These are phyloP conservation scores for Cygnus atratus DNA, from an alignment of 2,113 vertebrate species.

Conservation along the genomic window DNA sequence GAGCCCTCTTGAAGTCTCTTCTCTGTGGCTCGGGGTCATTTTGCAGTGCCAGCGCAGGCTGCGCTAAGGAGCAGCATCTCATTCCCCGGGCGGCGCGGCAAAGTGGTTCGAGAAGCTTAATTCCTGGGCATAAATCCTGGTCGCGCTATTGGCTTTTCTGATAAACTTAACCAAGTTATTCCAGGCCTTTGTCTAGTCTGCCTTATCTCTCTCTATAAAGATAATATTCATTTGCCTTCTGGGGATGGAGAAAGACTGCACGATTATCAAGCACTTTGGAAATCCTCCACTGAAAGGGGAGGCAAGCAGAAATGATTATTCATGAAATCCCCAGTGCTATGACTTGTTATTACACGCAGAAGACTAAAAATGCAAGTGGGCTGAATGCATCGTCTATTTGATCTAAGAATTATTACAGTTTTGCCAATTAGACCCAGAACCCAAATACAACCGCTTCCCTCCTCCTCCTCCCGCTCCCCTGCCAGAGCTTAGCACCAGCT, in stretches of 20 bases:
- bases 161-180: background rate
- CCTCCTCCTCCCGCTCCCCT: background rate
- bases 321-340: background rate
- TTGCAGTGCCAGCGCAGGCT: accelerated
- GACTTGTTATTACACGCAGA: background rate
- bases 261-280: background rate
- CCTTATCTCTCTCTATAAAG: background rate
- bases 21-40: accelerated
- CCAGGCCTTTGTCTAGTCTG: background rate
- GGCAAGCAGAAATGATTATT: background rate
- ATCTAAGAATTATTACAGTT: background rate
- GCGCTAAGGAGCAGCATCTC: background rate
- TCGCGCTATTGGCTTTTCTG: background rate
- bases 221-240: background rate
- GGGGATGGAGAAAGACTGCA: background rate
- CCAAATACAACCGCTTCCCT: background rate
- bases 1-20: background rate
- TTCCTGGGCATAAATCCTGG: background rate
- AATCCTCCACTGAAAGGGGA: background rate
- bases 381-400: background rate
- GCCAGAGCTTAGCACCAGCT: background rate
- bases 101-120: accelerated
- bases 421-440: constrained; percentile 7
- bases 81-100: background rate
- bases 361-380: background rate